phyloP scores from a whole-genome alignment of 2,797 vertebrate genomes.

The Clarias fuscus region DNA sequence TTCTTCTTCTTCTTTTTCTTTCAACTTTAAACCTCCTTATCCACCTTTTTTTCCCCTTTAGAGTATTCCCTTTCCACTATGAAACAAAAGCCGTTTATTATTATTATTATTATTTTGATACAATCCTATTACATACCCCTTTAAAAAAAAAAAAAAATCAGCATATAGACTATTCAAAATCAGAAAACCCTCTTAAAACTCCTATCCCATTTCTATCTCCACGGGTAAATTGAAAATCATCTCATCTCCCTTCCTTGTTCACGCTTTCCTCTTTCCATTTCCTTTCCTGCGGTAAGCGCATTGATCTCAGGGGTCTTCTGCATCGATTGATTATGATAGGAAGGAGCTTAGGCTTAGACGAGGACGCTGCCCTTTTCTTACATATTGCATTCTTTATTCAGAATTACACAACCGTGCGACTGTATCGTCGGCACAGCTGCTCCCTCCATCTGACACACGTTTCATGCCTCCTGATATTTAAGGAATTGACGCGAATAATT shows the following conservation, averaged over 20 bases:
- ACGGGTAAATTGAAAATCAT: slow-evolving; percentile 39
- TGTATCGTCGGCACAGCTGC: slow-evolving; percentile 1
- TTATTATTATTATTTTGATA: not conserved
- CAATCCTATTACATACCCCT: not conserved
- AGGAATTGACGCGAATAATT: not conserved
- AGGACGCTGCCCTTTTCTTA: not conserved
- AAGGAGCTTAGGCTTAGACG: not conserved
- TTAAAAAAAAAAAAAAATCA: not conserved
- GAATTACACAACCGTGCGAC: not conserved
- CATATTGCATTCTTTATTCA: not conserved
- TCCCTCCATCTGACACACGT: not conserved
- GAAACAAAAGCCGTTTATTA: not conserved
- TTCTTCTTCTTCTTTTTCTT: not conserved
- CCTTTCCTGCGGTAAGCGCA: slow-evolving; percentile 19
- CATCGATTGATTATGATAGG: slow-evolving; percentile 18
- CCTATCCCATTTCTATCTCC: slow-evolving; percentile 25
- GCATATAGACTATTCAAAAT: not conserved
- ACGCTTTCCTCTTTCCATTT: slow-evolving; percentile 36
- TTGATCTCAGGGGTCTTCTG: slow-evolving; percentile 33
- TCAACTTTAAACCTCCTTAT: not conserved
- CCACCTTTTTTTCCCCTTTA: not conserved
- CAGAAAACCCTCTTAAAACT: not conserved
- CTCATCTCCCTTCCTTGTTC: slow-evolving; percentile 23
- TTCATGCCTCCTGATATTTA: not conserved
- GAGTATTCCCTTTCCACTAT: not conserved